These are phyloP conservation scores for Leucopsar rothschildi DNA, from an alignment of 2,113 vertebrate genomes.

Conservation along the genomic window DNA sequence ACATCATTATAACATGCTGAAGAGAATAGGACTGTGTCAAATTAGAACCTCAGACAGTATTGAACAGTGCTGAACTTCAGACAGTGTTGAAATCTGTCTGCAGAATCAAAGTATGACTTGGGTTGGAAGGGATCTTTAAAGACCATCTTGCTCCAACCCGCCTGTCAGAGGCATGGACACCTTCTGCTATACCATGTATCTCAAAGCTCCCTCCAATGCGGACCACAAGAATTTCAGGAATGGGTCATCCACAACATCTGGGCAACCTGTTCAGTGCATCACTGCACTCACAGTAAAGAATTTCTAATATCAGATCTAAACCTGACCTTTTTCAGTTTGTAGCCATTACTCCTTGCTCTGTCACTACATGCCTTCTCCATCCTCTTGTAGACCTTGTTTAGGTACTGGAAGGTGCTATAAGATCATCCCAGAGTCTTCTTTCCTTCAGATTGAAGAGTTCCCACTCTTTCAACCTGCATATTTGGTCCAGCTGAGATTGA, in stretches of 20 bases:
- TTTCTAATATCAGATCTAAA: neutral
- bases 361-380: neutral
- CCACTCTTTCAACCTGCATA: neutral
- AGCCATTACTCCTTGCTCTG: neutral
- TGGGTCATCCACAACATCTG: neutral
- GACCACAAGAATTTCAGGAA: neutral
- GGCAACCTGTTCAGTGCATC: neutral
- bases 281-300: neutral
- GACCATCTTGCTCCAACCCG: neutral
- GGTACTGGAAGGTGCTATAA: neutral
- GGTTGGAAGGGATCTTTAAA: neutral
- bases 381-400: neutral
- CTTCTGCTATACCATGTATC: neutral
- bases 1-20: neutral
- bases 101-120: neutral
- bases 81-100: neutral
- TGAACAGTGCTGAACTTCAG: neutral
- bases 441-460: neutral
- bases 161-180: neutral
- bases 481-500: neutral
- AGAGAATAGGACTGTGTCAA: neutral
- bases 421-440: neutral
- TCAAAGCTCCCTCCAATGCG: neutral
- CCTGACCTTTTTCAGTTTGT: neutral
- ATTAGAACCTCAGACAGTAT: neutral